Percentiles rank a stretch among this genome's conserved stretches.
Evolutionary conservation across 2,113 vertebrate species (phyloP).

Genomic region (Cariama cristata): DNA sequence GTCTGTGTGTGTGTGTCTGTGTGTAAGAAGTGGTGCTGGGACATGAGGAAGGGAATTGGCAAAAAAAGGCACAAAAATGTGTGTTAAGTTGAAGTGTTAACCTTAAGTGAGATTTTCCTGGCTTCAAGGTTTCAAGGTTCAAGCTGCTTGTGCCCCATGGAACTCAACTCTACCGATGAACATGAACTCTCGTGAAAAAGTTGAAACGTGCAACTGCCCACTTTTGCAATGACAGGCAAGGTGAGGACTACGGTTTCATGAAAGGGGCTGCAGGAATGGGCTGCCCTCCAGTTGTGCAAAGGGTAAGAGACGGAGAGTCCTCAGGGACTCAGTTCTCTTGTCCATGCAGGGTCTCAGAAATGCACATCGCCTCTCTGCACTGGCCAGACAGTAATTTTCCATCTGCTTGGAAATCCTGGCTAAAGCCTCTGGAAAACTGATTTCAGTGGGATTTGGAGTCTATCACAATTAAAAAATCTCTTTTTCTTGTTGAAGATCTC

Average conservation of each 20-base stretch:
- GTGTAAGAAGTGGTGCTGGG: not conserved
- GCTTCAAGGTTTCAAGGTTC: not conserved
- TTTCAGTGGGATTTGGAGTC: not conserved
- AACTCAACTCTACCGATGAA: not conserved
- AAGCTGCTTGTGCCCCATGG: not conserved
- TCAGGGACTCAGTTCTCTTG: not conserved
- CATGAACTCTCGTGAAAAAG: not conserved
- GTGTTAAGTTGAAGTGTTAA: slow-evolving; percentile 20
- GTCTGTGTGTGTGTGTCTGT: not conserved
- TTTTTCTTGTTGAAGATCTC: not conserved
- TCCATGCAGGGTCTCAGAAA: not conserved
- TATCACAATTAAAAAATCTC: not conserved
- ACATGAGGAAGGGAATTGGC: slow-evolving; percentile 17
- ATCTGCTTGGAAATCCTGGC: not conserved
- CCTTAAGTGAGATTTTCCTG: slow-evolving; percentile 16
- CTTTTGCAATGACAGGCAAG: not conserved
- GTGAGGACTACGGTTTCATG: not conserved
- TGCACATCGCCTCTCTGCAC: not conserved
- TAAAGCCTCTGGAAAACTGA: not conserved
- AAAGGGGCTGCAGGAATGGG: not conserved
- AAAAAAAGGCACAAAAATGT: slow-evolving; percentile 63
- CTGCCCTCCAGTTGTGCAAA: not conserved
- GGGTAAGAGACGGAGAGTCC: not conserved
- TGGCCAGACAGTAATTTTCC: not conserved
- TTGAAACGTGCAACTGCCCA: not conserved